Evolutionary conservation across 2,113 vertebrate genomes (phyloP), one percentile per base, ranked within the genome.

Genomic region (Podilymbus podiceps): DNA sequence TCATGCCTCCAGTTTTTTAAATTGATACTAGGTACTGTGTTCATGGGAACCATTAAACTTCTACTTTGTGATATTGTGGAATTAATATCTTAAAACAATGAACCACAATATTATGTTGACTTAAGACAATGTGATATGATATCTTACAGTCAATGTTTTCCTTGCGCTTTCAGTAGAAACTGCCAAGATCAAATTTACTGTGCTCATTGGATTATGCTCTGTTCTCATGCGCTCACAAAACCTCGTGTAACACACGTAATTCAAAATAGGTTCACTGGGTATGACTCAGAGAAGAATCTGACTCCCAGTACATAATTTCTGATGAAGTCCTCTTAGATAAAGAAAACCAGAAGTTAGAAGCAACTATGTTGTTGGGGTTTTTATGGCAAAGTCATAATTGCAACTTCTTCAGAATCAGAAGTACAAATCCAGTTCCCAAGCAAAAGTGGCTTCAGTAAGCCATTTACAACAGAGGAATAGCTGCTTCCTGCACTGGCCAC

Each of bases 161-260:
- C 40, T 88, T 38, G 15, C 50, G 13, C 14, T 85, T 62, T 88
- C 49, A 44, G 82, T 13, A 76, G 71, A n/a, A 73, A 55, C 27
- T 66, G 82, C 31, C 44, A 42, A 79, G 42, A 68, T 12, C 6
- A 55, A 67, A 35, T 35, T 88, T 78, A 62, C 27, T 27, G 20
- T 23, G 11, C 6, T 74, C 21, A 15, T 10, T 44, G 33, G 9
- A 19, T 72, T 78, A 33, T 5, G 0, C 68, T 46, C 60, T 60
- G 44, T 44, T 59, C 63, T 80, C 66, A 81, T 47, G 5, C 13
- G 4, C 42, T 74, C 82, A 55, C 19, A 89, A 86, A 92, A 80
- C 19, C 12, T 56, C 2, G 0, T 78, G 52, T 28, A 60, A 84
- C 24, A 50, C 44, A 67, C 4, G 0, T 25, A 81, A 66, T 40